These are phyloP conservation scores for Elaphurus davidianus DNA, from an alignment of 2,113 vertebrate genomes.

Conservation along the genomic window DNA sequence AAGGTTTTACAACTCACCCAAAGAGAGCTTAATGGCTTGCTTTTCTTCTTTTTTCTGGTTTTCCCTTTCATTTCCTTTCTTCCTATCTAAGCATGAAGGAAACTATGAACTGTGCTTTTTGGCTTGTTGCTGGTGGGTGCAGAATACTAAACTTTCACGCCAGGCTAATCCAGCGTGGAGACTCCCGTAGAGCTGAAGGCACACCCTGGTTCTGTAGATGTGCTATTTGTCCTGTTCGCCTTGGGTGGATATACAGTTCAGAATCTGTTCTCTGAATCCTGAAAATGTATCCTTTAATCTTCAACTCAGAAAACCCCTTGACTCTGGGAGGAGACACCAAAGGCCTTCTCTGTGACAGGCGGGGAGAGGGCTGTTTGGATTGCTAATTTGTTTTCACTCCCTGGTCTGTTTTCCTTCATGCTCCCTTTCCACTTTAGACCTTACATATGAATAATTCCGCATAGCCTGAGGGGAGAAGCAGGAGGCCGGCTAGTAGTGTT, in stretches of 20 bases:
- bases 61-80: background rate
- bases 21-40: background rate
- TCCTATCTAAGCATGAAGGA: background rate
- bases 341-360: conserved; percentile 54
- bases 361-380: conserved; percentile 65
- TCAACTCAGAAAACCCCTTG: conserved; percentile 51
- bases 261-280: conserved; percentile 51
- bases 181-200: background rate
- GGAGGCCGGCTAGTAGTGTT: conserved; percentile 60
- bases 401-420: conserved; percentile 60
- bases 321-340: conserved; percentile 61
- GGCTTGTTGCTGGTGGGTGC: background rate
- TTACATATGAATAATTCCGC: conserved; percentile 71
- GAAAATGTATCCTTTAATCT: conserved; percentile 71
- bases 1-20: background rate
- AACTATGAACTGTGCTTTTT: background rate
- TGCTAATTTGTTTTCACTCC: conserved; percentile 72
- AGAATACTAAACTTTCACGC: background rate
- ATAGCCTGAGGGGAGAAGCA: conserved; percentile 63
- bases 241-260: background rate
- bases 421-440: conserved; percentile 59
- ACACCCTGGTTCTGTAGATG: background rate
- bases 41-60: background rate
- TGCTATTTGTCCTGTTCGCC: background rate
- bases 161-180: background rate